Base-by-base conservation (phyloP, 2,888 invertebrate species). In the Scaptomyza tumidula region DNA sequence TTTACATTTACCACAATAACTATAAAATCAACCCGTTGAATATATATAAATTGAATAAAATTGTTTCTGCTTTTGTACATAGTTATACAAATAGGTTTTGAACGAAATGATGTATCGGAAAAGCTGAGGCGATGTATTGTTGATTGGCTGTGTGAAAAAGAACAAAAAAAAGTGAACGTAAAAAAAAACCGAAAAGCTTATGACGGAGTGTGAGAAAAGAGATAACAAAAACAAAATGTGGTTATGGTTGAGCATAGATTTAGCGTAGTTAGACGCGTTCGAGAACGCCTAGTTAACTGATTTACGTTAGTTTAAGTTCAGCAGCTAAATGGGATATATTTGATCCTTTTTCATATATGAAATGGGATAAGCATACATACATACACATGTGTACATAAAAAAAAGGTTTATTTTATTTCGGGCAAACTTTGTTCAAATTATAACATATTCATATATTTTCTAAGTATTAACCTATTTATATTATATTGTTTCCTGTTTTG, bases 121-220 rank as follows among this genome's bases (percentile, higher is more conserved):
- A 63, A 64, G 68, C 62, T 48, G 66, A 57, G 48, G 52, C 46
- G 55, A 59, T 56, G 65, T 61, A 69, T 74, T 73, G 71, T 78
- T 80, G 86, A 83, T 83, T 83, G 83, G 83, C 83, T 83, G 83
- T 83, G 83, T 80, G 78, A 78, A 66, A 78, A 68, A 33, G 44
- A 57, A 76, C 53, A 24, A 50, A 64, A 39, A 13, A 39, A 59
- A 54, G 46, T 56, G 55, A 66, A 19, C 19, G 41, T 31, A 56
- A 52, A 62, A n/a, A 39, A 10, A 41, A 41, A 67, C 50, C 46
- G 50, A 11, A 48, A 54, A 54, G 50, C 53, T 55, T 69, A 58
- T 39, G 59, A 73, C 31, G 55, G 73, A 66, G 45, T 19, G 46
- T 24, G 24, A 24, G 24, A 59, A 31, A 66, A 70, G 19, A 44